Conservation (phyloP, 1,140 invertebrate genomes). For the Galendromus occidentalis region DNA sequence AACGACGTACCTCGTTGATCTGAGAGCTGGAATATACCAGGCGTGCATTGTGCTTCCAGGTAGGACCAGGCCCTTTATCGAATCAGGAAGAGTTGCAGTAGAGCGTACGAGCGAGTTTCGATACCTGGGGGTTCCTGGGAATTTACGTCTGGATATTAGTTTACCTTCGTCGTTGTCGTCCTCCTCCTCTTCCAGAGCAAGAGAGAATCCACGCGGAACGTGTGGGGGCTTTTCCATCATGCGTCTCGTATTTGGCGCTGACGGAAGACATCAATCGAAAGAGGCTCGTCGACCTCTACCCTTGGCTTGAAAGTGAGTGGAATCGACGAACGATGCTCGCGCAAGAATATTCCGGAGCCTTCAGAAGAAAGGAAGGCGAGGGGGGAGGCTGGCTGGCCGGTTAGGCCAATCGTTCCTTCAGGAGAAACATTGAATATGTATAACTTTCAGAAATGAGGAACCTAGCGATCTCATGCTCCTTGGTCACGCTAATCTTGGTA, state of each 20-base stretch:
- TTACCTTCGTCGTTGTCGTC: background rate
- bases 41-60: background rate
- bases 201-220: background rate
- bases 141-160: background rate
- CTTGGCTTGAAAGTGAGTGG: background rate
- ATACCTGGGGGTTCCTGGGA: background rate
- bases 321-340: too few relatives aligned
- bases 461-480: slow-evolving; percentile 66
- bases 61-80: background rate
- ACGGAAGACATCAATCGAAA: slow-evolving; percentile 7
- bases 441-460: slow-evolving; percentile 64
- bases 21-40: background rate
- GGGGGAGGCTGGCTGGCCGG: too few relatives aligned
- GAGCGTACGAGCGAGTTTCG: background rate
- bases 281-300: background rate
- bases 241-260: background rate
- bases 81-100: background rate
- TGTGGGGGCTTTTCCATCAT: background rate
- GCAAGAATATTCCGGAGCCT: too few relatives aligned
- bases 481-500: slow-evolving; percentile 66
- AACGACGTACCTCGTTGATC: background rate
- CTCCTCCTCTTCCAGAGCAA: background rate
- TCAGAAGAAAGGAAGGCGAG: too few relatives aligned
- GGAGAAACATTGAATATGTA: too few relatives aligned
- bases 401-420: too few relatives aligned